These are phyloP conservation scores for Trachelus tabidus DNA, from an alignment of 2,888 invertebrate species.

Conservation along the genomic window DNA sequence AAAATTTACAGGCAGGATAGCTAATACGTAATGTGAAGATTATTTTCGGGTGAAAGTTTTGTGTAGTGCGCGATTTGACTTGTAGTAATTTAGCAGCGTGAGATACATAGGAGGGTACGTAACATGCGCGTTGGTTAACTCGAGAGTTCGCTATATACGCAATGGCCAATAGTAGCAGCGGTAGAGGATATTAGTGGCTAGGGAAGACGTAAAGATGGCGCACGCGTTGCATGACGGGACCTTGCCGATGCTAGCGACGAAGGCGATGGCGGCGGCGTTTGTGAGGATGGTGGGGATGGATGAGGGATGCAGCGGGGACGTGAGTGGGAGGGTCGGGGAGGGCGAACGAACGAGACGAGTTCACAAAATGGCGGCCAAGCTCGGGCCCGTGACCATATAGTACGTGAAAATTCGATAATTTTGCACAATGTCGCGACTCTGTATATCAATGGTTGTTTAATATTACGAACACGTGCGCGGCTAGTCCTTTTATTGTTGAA, in stretches of 20 bases:
- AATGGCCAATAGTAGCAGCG: background rate
- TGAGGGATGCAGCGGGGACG: conserved; percentile 20
- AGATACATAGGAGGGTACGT: background rate
- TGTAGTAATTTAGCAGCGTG: background rate
- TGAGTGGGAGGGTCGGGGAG: conserved; percentile 33
- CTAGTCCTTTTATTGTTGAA: conserved; percentile 32
- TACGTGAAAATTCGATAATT: conserved; percentile 56
- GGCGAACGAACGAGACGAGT: conserved; percentile 54
- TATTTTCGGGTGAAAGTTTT: background rate
- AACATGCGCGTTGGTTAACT: background rate
- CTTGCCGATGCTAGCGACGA: conserved; percentile 1
- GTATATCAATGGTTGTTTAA: conserved; percentile 38
- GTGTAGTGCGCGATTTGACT: background rate
- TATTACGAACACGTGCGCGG: conserved; percentile 39
- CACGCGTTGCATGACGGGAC: conserved; percentile 57
- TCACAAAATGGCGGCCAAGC: conserved; percentile 65
- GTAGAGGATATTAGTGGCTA: background rate
- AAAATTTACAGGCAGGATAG: background rate
- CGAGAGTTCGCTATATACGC: background rate
- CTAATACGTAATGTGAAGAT: background rate
- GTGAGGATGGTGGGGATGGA: conserved; percentile 16
- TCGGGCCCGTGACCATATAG: conserved; percentile 60
- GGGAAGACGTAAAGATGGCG: conserved; percentile 22
- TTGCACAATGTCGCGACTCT: conserved; percentile 52
- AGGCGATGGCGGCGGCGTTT: conserved; percentile 11